A percentile compares a stretch with the other conserved stretches of the same genome.
These are phyloP conservation scores for Phacellophora camtschatica DNA, from an alignment of 30 jellyfish, hydroid and myxozoan species.

Conservation along the genomic window DNA sequence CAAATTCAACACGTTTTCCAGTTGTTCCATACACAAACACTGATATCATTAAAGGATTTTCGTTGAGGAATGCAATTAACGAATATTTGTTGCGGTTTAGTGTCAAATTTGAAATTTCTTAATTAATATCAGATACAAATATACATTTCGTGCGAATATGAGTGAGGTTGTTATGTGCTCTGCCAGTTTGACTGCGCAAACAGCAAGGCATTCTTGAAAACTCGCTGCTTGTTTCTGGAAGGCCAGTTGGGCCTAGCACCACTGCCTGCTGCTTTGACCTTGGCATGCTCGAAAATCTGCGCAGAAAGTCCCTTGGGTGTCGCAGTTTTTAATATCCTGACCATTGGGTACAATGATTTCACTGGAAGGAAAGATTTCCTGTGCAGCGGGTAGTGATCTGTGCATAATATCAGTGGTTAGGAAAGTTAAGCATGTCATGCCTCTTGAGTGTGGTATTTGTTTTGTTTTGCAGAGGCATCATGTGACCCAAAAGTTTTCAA, in stretches of 20 bases:
- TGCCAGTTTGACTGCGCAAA: conserved; percentile 1
- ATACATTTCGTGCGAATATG: too few species aligned
- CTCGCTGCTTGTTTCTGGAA: neutral
- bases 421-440: neutral
- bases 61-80: too few species aligned
- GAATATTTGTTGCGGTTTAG: too few species aligned
- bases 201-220: conserved; percentile 13
- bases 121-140: too few species aligned
- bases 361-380: conserved; percentile 39
- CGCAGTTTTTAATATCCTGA: conserved; percentile 52
- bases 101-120: too few species aligned
- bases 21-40: too few species aligned
- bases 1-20: too few species aligned
- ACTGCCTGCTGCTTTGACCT: conserved; percentile 55
- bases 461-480: neutral
- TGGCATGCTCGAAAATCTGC: conserved; percentile 28
- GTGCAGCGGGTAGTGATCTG: conserved; percentile 14
- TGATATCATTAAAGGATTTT: too few species aligned
- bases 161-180: neutral
- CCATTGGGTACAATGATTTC: neutral
- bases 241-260: conserved; percentile 33
- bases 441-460: neutral
- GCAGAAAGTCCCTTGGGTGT: conserved; percentile 8
- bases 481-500: neutral
- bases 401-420: neutral